Conservation (phyloP, 2,113 vertebrate species). For the Erythrolamprus reginae region DNA sequence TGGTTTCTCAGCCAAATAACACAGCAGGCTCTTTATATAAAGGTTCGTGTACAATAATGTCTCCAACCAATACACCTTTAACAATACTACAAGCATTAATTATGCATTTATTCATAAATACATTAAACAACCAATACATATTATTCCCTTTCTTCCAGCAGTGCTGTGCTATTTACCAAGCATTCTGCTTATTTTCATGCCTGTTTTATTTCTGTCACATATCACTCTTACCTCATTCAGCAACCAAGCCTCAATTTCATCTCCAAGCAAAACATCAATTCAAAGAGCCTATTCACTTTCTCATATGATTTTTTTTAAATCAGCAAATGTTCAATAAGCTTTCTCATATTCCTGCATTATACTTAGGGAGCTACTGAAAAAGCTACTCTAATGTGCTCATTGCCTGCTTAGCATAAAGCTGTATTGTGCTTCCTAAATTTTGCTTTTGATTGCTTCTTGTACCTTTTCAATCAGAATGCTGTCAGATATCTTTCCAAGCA, state of each 20-base stretch:
- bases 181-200: not conserved
- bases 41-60: not conserved
- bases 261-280: not conserved
- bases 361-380: not conserved
- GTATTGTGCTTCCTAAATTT: not conserved
- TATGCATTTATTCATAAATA: not conserved
- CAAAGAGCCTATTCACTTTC: not conserved
- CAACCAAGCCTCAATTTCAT: not conserved
- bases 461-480: not conserved
- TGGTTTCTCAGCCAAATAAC: not conserved
- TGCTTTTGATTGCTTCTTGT: not conserved
- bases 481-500: not conserved
- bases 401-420: not conserved
- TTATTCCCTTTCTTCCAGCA: not conserved
- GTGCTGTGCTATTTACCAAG: not conserved
- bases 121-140: not conserved
- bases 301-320: not conserved
- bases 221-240: not conserved
- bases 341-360: not conserved
- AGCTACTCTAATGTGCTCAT: not conserved
- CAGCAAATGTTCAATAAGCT: not conserved
- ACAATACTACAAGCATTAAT: not conserved
- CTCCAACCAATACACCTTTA: not conserved
- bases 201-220: not conserved
- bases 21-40: not conserved